A percentile compares a stretch with the other conserved stretches of the same genome.
Evolutionary conservation across 2,113 vertebrate genomes (phyloP).

Genomic region (Vidua macroura): DNA sequence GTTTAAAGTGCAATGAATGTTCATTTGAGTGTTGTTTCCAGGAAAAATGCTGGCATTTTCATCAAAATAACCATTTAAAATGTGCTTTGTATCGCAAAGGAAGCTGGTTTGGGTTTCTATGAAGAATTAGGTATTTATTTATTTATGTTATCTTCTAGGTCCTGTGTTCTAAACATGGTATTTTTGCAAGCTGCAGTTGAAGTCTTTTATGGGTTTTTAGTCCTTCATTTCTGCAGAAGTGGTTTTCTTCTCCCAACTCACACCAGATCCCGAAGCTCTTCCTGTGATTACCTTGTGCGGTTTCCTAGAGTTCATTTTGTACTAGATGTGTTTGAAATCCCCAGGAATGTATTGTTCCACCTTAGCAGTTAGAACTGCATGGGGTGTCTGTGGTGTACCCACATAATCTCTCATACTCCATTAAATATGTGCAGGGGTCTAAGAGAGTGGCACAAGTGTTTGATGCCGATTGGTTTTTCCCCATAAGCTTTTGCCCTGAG

Average conservation of each 20-base stretch:
- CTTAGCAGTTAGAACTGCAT: not conserved
- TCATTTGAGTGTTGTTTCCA: not conserved
- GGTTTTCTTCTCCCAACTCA: not conserved
- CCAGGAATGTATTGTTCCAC: rapidly evolving
- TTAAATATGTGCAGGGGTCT: not conserved
- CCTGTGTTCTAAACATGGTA: not conserved
- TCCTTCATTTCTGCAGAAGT: not conserved
- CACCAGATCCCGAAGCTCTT: not conserved
- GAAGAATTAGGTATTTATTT: not conserved
- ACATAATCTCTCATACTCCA: not conserved
- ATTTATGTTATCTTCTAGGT: not conserved
- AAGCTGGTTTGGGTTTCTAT: not conserved
- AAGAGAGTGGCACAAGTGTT: not conserved
- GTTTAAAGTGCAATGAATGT: not conserved
- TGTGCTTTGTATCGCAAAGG: not conserved
- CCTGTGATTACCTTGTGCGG: not conserved
- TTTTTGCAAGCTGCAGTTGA: not conserved
- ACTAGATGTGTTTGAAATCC: not conserved
- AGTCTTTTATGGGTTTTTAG: not conserved
- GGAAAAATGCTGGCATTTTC: not conserved
- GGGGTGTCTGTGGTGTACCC: not conserved
- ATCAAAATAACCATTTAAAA: not conserved
- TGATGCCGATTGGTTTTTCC: not conserved
- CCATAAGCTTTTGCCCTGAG: not conserved
- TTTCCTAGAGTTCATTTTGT: not conserved